Conservation (phyloP, 2,888 invertebrate species). For the Cremastinae sp. region DNA sequence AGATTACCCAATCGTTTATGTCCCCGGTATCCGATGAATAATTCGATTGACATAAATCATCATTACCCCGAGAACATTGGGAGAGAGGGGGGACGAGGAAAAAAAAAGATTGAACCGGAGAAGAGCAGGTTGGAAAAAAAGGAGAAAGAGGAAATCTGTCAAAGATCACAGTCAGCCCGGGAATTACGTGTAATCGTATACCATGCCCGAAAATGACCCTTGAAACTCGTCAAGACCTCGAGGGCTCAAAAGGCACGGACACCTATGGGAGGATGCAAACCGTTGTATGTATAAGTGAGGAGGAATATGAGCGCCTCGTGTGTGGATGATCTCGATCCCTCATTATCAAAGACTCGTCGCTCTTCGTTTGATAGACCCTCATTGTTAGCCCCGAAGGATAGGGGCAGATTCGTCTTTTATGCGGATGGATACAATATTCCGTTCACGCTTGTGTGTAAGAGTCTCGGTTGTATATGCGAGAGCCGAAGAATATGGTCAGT, state of each 20-base stretch:
- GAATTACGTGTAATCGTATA: slow-evolving; percentile 54
- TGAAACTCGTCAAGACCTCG: slow-evolving; percentile 38
- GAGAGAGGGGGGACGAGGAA: background rate
- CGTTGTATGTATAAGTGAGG: background rate
- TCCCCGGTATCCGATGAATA: slow-evolving; percentile 30
- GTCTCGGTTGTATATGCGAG: slow-evolving; percentile 15
- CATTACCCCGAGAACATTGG: slow-evolving; percentile 22
- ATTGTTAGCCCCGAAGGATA: slow-evolving; percentile 55
- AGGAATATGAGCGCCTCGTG: slow-evolving; percentile 37
- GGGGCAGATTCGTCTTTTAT: slow-evolving; percentile 35
- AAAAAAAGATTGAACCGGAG: background rate
- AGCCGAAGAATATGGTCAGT: slow-evolving; percentile 44
- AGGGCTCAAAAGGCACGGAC: slow-evolving; percentile 46
- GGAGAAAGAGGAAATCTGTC: slow-evolving; percentile 35
- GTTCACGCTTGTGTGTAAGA: background rate
- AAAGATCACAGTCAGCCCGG: slow-evolving; percentile 42
- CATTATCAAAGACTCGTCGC: slow-evolving; percentile 59
- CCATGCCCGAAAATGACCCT: slow-evolving; percentile 40
- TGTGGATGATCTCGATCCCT: slow-evolving; percentile 58
- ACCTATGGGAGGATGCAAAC: slow-evolving; percentile 24
- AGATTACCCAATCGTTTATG: slow-evolving; percentile 7
- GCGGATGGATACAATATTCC: slow-evolving; percentile 19
- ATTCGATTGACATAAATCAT: slow-evolving; percentile 42
- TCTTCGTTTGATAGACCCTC: slow-evolving; percentile 49
- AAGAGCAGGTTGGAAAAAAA: background rate